Evolutionary conservation across 2,888 invertebrate genomes (phyloP).

Genomic region (Chironomus riparius): DNA sequence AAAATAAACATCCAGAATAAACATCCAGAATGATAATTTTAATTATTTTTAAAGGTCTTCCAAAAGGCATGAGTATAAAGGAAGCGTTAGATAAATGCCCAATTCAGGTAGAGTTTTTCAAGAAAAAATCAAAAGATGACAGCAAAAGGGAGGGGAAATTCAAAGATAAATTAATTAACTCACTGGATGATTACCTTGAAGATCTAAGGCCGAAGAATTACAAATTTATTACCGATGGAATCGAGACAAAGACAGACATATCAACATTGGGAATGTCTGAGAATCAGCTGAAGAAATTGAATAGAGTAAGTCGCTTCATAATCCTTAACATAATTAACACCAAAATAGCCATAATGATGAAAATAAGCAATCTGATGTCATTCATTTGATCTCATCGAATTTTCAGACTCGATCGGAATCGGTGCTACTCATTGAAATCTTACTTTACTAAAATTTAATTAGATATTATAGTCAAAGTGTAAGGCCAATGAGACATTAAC

Average conservation of each 20-base stretch:
- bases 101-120: background rate
- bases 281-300: constrained; percentile 29
- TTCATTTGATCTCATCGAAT: constrained; percentile 29
- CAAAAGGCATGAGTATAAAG: constrained; percentile 32
- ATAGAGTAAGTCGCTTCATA: constrained; percentile 33
- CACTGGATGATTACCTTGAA: background rate
- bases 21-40: too few relatives aligned
- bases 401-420: constrained; percentile 34
- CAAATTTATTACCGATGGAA: constrained; percentile 20
- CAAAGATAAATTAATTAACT: background rate
- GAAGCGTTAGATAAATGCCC: constrained; percentile 31
- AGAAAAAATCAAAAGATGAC: background rate
- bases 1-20: background rate
- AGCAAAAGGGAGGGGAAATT: background rate
- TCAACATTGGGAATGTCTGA: background rate
- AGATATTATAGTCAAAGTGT: constrained; percentile 35
- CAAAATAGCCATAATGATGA: constrained; percentile 36
- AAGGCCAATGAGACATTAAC: constrained; percentile 41
- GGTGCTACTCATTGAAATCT: constrained; percentile 43
- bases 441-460: constrained; percentile 34
- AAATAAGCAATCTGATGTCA: constrained; percentile 41
- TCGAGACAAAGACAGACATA: constrained; percentile 13
- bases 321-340: background rate
- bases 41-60: constrained; percentile 31
- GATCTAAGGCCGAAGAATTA: background rate